These are phyloP conservation scores for Stramonita haemastoma DNA, from an alignment of 2,888 invertebrate genomes.

Conservation along the genomic window DNA sequence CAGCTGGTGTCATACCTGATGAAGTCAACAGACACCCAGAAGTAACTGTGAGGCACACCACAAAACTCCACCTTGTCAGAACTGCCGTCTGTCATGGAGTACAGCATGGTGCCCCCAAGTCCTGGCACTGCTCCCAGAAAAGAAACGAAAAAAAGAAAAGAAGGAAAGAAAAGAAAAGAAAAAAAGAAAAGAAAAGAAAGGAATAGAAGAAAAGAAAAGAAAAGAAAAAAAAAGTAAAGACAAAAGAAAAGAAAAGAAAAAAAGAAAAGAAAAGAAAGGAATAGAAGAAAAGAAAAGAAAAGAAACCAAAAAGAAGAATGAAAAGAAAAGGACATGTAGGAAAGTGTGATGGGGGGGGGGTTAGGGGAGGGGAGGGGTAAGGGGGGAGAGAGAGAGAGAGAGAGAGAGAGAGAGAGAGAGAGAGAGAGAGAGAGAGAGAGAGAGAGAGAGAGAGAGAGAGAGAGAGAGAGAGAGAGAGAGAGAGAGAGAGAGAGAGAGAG, in stretches of 20 bases:
- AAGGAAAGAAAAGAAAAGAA: neutral
- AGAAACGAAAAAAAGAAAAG: neutral
- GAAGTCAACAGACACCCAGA: neutral
- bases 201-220: neutral
- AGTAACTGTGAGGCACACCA: neutral
- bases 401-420: neutral
- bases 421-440: neutral
- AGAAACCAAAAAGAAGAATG: too few species aligned
- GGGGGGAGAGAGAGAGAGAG: too few species aligned
- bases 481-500: too few species aligned
- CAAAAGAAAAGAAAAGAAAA: too few species aligned
- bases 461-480: too few species aligned
- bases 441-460: too few species aligned
- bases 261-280: too few species aligned
- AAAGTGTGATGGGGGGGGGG: too few species aligned
- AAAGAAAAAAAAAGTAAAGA: too few species aligned
- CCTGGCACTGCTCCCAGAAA: neutral
- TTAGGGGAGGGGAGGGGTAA: too few species aligned
- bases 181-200: neutral
- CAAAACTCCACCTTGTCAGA: neutral
- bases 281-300: too few species aligned
- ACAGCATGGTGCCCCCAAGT: neutral
- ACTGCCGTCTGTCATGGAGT: neutral
- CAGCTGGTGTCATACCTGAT: neutral
- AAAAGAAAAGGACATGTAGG: too few species aligned